These are phyloP conservation scores for Malurus leucopterus DNA, from an alignment of 2,797 vertebrate genomes.

Conservation along the genomic window DNA sequence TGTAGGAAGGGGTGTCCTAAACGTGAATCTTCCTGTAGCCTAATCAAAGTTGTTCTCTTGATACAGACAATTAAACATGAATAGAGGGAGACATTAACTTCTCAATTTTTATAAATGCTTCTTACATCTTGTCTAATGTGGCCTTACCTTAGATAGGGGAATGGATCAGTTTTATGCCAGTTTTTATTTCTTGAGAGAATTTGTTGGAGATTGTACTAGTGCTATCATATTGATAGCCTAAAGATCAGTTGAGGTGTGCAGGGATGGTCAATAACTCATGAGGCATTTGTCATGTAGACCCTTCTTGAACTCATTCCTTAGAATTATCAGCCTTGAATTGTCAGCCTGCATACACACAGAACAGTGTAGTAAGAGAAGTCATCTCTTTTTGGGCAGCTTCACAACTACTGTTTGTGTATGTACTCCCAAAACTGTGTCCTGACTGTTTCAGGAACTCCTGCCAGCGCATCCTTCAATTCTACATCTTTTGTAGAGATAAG, in stretches of 20 bases:
- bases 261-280: background rate
- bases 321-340: background rate
- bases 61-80: background rate
- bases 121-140: background rate
- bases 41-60: background rate
- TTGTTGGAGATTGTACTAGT: background rate
- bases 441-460: background rate
- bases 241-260: background rate
- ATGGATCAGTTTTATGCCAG: background rate
- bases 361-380: background rate
- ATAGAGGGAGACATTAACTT: background rate
- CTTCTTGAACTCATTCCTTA: background rate
- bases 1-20: background rate
- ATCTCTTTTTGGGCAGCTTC: background rate
- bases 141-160: background rate
- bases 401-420: background rate
- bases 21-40: accelerated
- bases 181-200: background rate
- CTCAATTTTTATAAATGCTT: background rate
- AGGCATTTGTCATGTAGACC: background rate
- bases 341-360: background rate
- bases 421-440: background rate
- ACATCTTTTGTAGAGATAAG: background rate
- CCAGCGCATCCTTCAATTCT: background rate
- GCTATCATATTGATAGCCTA: background rate